Evolutionary conservation across 2,888 invertebrate species (phyloP), one percentile per base, ranked within the genome.

Genomic region (Oxytorus armatus): DNA sequence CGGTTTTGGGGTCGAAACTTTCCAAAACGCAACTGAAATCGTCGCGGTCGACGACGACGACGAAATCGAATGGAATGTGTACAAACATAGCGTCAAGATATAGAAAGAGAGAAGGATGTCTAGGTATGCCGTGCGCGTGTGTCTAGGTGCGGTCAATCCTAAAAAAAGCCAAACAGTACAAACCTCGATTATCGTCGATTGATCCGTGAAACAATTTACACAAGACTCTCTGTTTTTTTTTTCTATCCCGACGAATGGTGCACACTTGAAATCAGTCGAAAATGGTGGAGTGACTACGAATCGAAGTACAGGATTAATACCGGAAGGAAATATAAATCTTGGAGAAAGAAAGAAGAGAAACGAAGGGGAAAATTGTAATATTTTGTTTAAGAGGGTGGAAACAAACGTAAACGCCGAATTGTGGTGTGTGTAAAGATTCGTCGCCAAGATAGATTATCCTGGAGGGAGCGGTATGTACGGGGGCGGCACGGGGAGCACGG

Each of bases 391-490:
- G n/a, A n/a, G n/a, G n/a, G n/a, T n/a, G n/a, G n/a, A n/a, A n/a
- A n/a, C n/a, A n/a, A n/a, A n/a, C n/a, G n/a, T n/a, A 25, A 47
- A 44, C 14, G 47, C 25, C 5, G 16, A 59, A 33, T 70, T 36
- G 8, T 29, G 47, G 55, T 7, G 29, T n/a, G 14, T 3, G 14
- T 25, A 16, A 8, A 66, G 53, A 55, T 68, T 59, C 57, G 49
- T 82, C 85, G 85, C 70, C 90, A 90, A 91, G 86, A 91, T 90
- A 90, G 90, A 90, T 88, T 90, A 90, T 85, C 89, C 90, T 75
- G 88, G 89, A 63, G 87, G 86, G 59, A 89, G 86, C 77, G 89
- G 88, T 76, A 90, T 90, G 90, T 90, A 91, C 89, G 90, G 90
- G 82, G 90, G 89, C 81, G 89, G 90, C 80, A 82, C 90, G 85